Percentiles rank a stretch among this genome's conserved stretches.
Conservation (phyloP, 2,113 vertebrate genomes). For the Todiramphus saurophagus region DNA sequence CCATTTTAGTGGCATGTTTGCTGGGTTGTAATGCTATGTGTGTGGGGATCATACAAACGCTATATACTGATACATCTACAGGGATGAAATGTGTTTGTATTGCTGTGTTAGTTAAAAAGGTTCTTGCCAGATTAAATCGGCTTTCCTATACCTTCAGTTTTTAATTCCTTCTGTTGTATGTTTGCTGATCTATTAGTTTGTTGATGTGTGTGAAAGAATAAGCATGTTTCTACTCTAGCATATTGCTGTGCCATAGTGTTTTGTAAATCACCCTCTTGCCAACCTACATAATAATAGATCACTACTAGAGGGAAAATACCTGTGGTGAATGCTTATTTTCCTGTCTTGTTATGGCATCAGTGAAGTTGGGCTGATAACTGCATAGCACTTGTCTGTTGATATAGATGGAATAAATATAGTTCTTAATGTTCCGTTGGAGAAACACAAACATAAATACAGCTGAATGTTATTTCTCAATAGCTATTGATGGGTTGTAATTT, state of each 20-base stretch:
- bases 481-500: conserved; percentile 62
- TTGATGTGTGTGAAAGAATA: conserved; percentile 33
- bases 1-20: neutral
- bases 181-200: neutral
- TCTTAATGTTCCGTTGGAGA: conserved; percentile 23
- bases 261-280: conserved; percentile 53
- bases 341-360: conserved; percentile 15
- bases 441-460: conserved; percentile 47
- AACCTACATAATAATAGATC: conserved; percentile 30
- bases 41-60: neutral
- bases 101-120: neutral
- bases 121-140: neutral
- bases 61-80: neutral
- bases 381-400: conserved; percentile 42
- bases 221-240: conserved; percentile 24
- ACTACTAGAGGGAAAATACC: conserved; percentile 57
- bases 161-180: neutral
- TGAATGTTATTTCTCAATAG: conserved; percentile 38
- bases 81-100: neutral
- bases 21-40: neutral
- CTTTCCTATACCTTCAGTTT: conserved; percentile 23
- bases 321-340: conserved; percentile 58
- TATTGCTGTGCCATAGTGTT: conserved; percentile 3
- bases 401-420: conserved; percentile 47
- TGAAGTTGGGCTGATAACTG: conserved; percentile 22